Conservation (phyloP, 1,140 invertebrate species). For the Ceratosolen solmsi region DNA sequence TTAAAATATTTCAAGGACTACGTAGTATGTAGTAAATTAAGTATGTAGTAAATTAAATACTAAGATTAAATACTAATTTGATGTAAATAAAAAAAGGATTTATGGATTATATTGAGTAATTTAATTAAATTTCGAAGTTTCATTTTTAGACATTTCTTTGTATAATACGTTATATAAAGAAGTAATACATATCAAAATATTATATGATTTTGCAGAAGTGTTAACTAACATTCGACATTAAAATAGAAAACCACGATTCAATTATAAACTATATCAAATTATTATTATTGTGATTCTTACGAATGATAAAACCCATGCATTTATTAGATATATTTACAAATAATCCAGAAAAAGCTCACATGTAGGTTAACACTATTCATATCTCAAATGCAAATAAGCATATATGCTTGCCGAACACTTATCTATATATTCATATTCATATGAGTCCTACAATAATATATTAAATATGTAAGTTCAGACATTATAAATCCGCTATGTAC, state of each 20-base stretch:
- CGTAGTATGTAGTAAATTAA: too few relatives aligned
- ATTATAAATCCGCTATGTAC: background rate
- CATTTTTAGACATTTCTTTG: too few relatives aligned
- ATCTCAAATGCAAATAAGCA: conserved; percentile 30
- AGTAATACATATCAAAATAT: too few relatives aligned
- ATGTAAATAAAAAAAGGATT: too few relatives aligned
- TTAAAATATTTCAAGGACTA: too few relatives aligned
- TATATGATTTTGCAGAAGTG: background rate
- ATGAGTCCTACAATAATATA: background rate
- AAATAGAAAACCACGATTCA: background rate
- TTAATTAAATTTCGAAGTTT: too few relatives aligned
- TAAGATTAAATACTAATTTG: too few relatives aligned
- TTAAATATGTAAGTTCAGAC: background rate
- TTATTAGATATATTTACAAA: background rate
- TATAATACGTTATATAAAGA: too few relatives aligned
- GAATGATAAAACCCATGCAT: background rate
- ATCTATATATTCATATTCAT: conserved; percentile 29
- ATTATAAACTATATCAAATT: conserved; percentile 2
- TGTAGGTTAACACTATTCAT: background rate
- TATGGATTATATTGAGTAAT: too few relatives aligned
- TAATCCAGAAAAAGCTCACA: background rate
- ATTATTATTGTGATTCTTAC: background rate
- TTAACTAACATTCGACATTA: background rate
- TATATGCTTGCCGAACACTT: background rate
- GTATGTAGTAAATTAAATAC: too few relatives aligned